Conservation (phyloP, 2,888 invertebrate genomes). For the Sminthurinus aureus region DNA sequence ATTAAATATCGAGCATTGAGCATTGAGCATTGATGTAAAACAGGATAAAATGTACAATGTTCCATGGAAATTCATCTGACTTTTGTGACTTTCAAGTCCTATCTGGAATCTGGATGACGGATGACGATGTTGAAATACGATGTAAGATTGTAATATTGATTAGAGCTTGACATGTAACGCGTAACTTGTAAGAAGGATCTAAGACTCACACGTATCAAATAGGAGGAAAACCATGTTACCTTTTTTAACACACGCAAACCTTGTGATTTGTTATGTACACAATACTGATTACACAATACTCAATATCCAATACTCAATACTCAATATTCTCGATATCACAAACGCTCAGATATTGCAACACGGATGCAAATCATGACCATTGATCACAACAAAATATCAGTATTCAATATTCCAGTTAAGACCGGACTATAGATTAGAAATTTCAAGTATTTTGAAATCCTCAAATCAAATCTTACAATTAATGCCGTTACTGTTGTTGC, state of each 20-base stretch:
- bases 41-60: too few species aligned
- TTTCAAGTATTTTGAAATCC: neutral
- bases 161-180: slow-evolving; percentile 17
- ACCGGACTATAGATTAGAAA: neutral
- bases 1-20: too few species aligned
- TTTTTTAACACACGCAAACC: neutral
- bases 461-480: too few species aligned
- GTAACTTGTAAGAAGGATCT: neutral
- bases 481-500: too few species aligned
- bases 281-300: neutral
- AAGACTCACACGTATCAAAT: slow-evolving; percentile 3
- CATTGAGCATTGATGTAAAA: too few species aligned
- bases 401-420: too few species aligned
- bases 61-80: neutral
- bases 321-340: too few species aligned
- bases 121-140: slow-evolving; percentile 45
- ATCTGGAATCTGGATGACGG: slow-evolving; percentile 43
- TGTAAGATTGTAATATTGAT: slow-evolving; percentile 47
- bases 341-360: too few species aligned
- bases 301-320: neutral
- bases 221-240: neutral
- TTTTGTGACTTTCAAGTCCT: neutral
- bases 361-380: too few species aligned
- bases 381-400: too few species aligned
- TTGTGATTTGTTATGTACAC: neutral